Conservation (phyloP, 92 coral and sea anemone species). For the Scolanthus callimorphus region DNA sequence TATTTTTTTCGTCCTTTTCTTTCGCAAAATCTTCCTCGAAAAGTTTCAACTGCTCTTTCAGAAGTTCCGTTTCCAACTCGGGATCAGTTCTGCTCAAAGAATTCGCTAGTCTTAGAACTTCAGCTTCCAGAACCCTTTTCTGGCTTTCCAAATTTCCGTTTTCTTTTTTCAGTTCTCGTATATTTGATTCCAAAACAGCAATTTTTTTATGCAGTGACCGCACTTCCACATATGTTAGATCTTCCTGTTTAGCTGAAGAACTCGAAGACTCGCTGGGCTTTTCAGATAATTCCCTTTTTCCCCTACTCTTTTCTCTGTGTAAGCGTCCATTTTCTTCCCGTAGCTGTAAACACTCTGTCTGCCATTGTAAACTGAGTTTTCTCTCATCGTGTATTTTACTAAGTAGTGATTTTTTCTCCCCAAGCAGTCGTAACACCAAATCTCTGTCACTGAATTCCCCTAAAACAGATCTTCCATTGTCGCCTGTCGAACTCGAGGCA, state of each 20-base stretch:
- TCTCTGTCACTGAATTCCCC: constrained; percentile 18
- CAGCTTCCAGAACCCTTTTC: constrained; percentile 70
- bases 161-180: constrained; percentile 7
- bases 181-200: constrained; percentile 10
- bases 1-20: constrained; percentile 75
- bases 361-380: constrained; percentile 22
- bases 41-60: constrained; percentile 65
- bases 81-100: constrained; percentile 48
- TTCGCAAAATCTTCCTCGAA: constrained; percentile 86
- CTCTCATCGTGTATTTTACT: constrained; percentile 26
- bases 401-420: constrained; percentile 23
- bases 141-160: constrained; percentile 57
- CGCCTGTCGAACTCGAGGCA: not conserved
- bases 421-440: constrained; percentile 14
- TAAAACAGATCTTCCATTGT: not conserved
- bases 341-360: constrained; percentile 5
- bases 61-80: constrained; percentile 49
- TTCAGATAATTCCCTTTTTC: not conserved
- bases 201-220: constrained; percentile 14
- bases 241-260: not conserved
- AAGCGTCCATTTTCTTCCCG: not conserved
- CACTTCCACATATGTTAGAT: constrained; percentile 1
- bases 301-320: not conserved
- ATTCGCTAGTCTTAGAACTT: constrained; percentile 74
- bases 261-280: not conserved